Base-by-base conservation (phyloP, 1,140 invertebrate species). In the Musca domestica region DNA sequence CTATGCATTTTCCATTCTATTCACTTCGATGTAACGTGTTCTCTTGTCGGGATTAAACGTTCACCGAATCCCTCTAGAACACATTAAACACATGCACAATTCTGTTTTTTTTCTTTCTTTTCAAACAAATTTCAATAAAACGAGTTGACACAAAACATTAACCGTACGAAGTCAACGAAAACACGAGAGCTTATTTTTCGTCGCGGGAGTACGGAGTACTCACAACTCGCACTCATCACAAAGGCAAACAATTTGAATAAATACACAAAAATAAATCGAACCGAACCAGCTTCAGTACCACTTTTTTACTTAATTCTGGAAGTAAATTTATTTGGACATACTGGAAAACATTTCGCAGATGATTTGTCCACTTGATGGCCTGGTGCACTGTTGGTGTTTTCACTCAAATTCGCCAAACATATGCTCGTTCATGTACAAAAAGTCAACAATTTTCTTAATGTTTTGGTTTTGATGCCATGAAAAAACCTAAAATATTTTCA, bases 221-320 rank as follows among this genome's bases (percentile, higher is more conserved):
- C 56, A 34, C 23, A 27, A 23, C 25, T 56, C 22, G 34, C 34
- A 41, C 34, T 41, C 34, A 41, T 41, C 22, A 56, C 3, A 15
- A 25, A 56, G 3, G 15, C 25, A 30, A 56, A 56, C 52, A 56
- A 34, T 61, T 30, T 30, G 34, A 41, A 61, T 61, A 61, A 61
- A 61, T 61, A 61, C 56, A 61, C 56, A 61, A 61, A 30, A 61
- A 61, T 61, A 61, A 61, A 61, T 17, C 27, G 30, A 61, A 61
- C 52, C 19, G 25, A 54, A 41, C 34, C 6, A 41, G 6, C 34
- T 12, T 41, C 10, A 41, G 34, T 5, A 41, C 5, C 34, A 41
- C 34, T 41, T 41, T 41, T 41, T 27, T 56, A 12, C n/a, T 12
- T 27, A 27, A 27, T 58, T 58, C 22, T 58, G 25, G n/a, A 25